phyloP scores from a whole-genome alignment of 2,113 vertebrate genomes.

The Neopipo cinnamomea region DNA sequence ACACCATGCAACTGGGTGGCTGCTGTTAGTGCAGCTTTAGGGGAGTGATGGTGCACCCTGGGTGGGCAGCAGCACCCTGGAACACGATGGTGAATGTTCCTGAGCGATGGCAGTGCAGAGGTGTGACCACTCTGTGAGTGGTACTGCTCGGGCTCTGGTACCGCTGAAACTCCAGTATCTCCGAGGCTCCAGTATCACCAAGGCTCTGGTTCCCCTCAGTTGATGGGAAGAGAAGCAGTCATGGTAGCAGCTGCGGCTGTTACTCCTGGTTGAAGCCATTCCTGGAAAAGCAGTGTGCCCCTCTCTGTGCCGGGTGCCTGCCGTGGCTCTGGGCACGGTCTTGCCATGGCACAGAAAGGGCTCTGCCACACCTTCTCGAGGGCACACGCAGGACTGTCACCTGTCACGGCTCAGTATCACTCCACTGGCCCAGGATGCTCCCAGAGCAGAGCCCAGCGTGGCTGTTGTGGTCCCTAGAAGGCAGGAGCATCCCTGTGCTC shows the following conservation, averaged over 20 bases:
- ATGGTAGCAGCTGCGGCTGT: neutral
- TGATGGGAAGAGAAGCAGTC: neutral
- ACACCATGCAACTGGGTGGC: fast-evolving
- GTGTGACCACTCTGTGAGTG: fast-evolving
- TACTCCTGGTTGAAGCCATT: neutral
- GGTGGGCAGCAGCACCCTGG: neutral
- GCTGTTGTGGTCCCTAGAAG: fast-evolving
- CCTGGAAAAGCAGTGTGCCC: fast-evolving
- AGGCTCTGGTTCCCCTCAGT: neutral
- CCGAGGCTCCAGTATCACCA: neutral
- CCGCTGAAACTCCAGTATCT: neutral
- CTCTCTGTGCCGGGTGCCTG: neutral
- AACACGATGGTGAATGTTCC: neutral
- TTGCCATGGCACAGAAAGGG: fast-evolving
- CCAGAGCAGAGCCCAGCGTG: neutral
- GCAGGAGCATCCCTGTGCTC: neutral
- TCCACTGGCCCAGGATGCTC: fast-evolving
- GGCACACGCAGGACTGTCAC: neutral
- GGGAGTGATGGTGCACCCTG: neutral
- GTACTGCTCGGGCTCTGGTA: neutral
- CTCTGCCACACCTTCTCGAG: fast-evolving
- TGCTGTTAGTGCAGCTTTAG: neutral
- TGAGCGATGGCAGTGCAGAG: neutral
- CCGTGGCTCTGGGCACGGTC: fast-evolving
- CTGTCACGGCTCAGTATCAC: fast-evolving